Conservation (phyloP, 2,113 vertebrate genomes). For the Bucco capensis region DNA sequence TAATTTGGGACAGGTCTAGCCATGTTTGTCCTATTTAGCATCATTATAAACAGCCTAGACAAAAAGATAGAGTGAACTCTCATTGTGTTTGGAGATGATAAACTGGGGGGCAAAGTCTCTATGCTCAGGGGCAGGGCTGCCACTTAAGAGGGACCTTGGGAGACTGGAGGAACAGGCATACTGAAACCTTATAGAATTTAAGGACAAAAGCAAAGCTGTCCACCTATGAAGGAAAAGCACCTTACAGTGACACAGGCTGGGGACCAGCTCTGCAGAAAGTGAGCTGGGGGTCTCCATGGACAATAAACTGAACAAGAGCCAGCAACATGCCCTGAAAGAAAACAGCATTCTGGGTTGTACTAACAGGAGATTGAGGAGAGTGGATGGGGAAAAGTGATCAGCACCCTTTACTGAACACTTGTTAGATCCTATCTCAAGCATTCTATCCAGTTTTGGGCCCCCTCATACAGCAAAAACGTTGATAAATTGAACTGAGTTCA, state of each 20-base stretch:
- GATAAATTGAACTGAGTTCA: not conserved
- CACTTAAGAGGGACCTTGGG: not conserved
- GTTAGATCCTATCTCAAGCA: not conserved
- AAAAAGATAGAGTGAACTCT: not conserved
- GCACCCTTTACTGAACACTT: not conserved
- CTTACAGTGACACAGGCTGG: not conserved
- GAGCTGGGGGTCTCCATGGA: not conserved
- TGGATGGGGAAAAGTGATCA: not conserved
- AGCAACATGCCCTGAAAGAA: not conserved
- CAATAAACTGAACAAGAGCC: not conserved
- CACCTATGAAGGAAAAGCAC: not conserved
- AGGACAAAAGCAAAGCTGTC: rapidly evolving
- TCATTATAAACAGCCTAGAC: not conserved
- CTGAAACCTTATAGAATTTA: not conserved
- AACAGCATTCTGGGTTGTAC: not conserved
- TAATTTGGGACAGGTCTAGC: not conserved
- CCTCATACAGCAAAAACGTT: not conserved
- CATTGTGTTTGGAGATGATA: not conserved
- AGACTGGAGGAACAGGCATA: not conserved
- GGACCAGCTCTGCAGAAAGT: not conserved
- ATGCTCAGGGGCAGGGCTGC: not conserved
- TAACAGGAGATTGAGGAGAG: not conserved
- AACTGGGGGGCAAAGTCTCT: rapidly evolving
- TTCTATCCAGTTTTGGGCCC: not conserved
- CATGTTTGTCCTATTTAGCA: not conserved